phyloP scores from a whole-genome alignment of 2,888 invertebrate species.

The Cataglyphis rosenhaueri region DNA sequence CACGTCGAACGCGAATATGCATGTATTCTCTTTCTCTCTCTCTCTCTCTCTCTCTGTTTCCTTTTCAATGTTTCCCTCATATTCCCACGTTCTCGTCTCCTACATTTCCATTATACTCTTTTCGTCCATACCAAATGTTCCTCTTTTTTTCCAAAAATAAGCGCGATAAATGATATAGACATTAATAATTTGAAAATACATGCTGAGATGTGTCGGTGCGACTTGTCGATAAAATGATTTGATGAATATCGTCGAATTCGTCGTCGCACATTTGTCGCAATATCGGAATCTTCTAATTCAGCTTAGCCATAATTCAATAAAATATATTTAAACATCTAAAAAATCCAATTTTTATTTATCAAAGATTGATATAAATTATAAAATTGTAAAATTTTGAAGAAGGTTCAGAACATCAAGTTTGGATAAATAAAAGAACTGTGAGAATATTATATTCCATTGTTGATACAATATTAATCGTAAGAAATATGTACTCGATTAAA shows the following conservation, averaged over 20 bases:
- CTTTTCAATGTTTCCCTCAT: neutral
- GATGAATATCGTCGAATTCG: neutral
- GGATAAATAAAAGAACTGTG: neutral
- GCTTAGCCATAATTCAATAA: neutral
- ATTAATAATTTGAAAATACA: constrained; percentile 44
- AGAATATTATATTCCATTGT: neutral
- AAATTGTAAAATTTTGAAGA: neutral
- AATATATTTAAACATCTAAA: neutral
- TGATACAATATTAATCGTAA: neutral
- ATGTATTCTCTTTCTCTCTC: neutral
- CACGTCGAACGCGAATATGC: constrained; percentile 5
- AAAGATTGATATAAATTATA: neutral
- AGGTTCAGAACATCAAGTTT: neutral
- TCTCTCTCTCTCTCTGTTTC: neutral
- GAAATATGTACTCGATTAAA: constrained; percentile 8
- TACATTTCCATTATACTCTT: constrained; percentile 56
- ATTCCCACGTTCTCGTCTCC: constrained; percentile 52
- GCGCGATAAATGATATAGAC: constrained; percentile 32
- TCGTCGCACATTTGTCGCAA: neutral
- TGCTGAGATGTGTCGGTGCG: constrained; percentile 12
- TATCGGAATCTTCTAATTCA: neutral
- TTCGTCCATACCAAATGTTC: constrained; percentile 23
- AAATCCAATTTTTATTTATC: neutral
- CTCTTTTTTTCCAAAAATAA: constrained; percentile 38
- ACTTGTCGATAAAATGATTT: constrained; percentile 26